phyloP scores from a whole-genome alignment of 2,797 vertebrate genomes.

The Micromesistius poutassou region DNA sequence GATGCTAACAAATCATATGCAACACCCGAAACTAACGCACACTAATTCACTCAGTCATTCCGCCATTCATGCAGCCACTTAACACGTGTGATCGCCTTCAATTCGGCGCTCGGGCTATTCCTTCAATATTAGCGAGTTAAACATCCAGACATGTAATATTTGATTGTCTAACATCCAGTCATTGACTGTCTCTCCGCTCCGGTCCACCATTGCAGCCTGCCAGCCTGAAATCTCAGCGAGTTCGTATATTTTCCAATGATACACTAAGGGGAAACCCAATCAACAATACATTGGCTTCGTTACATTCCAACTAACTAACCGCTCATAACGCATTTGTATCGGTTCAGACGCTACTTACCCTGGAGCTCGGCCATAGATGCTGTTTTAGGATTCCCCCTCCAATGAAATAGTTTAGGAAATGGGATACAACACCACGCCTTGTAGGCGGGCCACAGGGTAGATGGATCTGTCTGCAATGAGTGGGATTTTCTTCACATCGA shows the following conservation, averaged over 20 bases:
- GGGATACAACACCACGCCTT: slow-evolving; percentile 66
- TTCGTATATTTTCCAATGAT: neutral
- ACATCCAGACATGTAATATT: neutral
- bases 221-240: slow-evolving; percentile 14
- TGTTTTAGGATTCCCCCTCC: slow-evolving; percentile 35
- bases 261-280: neutral
- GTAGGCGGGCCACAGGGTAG: slow-evolving; percentile 62
- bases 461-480: slow-evolving; percentile 49
- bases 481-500: slow-evolving; percentile 9
- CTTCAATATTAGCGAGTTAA: neutral
- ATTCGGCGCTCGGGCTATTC: neutral
- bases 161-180: slow-evolving; percentile 27
- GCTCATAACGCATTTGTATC: slow-evolving; percentile 10
- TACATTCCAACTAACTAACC: neutral
- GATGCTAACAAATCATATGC: neutral
- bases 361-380: slow-evolving; percentile 50
- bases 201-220: slow-evolving; percentile 58
- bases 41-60: neutral
- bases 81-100: slow-evolving; percentile 9
- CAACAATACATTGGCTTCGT: neutral
- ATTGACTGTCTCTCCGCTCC: neutral
- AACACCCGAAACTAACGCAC: neutral
- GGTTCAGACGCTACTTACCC: slow-evolving; percentile 42
- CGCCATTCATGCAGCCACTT: neutral
- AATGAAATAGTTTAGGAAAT: slow-evolving; percentile 46